phyloP scores from a whole-genome alignment of 2,797 vertebrate species.

The Tachyglossus aculeatus region DNA sequence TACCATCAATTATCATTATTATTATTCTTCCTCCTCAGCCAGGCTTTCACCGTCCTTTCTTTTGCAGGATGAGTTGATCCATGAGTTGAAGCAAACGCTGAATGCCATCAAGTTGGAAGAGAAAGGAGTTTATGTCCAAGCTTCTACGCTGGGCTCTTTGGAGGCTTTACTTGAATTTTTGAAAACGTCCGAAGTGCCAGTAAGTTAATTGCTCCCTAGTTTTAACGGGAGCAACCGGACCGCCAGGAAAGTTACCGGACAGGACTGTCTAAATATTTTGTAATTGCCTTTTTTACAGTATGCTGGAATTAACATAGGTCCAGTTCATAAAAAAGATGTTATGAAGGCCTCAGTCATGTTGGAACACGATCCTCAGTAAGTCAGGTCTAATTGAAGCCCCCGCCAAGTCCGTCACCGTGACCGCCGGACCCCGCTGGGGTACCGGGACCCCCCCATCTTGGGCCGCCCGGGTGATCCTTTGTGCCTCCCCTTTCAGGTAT shows the following conservation, averaged over 20 bases:
- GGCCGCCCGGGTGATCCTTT: no score
- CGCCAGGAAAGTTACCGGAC: not conserved
- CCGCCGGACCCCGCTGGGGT: no score
- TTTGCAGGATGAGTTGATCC: slow-evolving; percentile 89
- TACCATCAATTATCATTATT: no score
- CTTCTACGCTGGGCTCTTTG: slow-evolving; percentile 94
- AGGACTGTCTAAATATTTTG: not conserved
- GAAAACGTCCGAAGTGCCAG: slow-evolving; percentile 94
- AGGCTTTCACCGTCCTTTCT: not conserved
- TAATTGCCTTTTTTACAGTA: slow-evolving; percentile 78
- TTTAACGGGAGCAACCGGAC: not conserved
- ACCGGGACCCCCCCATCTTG: no score
- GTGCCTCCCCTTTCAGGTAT: slow-evolving; percentile 81
- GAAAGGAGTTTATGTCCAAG: slow-evolving; percentile 97
- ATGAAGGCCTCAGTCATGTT: slow-evolving; percentile 97
- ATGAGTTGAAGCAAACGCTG: slow-evolving; percentile 94
- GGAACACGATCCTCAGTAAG: slow-evolving; percentile 95
- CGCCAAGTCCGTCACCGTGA: no score
- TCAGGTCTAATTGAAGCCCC: not conserved
- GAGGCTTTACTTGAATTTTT: slow-evolving; percentile 97
- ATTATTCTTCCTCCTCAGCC: no score
- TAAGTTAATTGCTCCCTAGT: slow-evolving; percentile 72
- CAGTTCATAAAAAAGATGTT: slow-evolving; percentile 95
- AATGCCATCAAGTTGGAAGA: slow-evolving; percentile 96
- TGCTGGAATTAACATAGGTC: slow-evolving; percentile 97